Percentiles rank a stretch among this genome's conserved stretches.
Conservation (phyloP, 1,140 invertebrate genomes). For the Brachionus angularis region DNA sequence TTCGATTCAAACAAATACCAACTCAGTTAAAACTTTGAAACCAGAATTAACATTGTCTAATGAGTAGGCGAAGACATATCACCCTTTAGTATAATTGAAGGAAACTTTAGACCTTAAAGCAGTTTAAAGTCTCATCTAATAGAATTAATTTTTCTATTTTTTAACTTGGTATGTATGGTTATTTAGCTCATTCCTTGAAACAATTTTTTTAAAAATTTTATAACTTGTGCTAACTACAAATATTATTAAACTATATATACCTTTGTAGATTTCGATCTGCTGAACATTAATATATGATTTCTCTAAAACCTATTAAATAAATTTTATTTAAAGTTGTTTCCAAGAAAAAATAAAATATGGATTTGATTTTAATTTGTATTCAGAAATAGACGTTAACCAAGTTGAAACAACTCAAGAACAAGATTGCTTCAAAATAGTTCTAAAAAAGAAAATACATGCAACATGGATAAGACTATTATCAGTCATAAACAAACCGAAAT, state of each 20-base stretch:
- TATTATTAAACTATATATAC: background rate
- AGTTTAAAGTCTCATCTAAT: too few relatives aligned
- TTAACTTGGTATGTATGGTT: too few relatives aligned
- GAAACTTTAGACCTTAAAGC: too few relatives aligned
- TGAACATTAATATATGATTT: background rate
- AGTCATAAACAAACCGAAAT: slow-evolving; percentile 1
- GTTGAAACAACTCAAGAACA: background rate
- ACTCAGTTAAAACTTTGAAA: too few relatives aligned
- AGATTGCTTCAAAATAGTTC: slow-evolving; percentile 1
- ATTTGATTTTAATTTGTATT: slow-evolving; percentile 15
- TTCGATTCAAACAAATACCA: too few relatives aligned
- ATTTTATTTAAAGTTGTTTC: background rate
- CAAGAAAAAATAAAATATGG: background rate
- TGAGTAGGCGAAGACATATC: too few relatives aligned
- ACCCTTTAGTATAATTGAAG: too few relatives aligned
- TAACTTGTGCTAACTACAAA: background rate
- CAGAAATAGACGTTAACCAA: background rate
- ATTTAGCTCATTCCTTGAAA: too few relatives aligned
- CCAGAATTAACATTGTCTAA: too few relatives aligned
- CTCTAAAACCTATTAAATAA: background rate
- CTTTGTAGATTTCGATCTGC: background rate
- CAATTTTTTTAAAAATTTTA: background rate
- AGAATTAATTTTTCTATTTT: too few relatives aligned
- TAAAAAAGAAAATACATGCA: slow-evolving; percentile 12
- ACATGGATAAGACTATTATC: slow-evolving; percentile 13